Evolutionary conservation across 2,888 invertebrate genomes (phyloP), one percentile per base, ranked within the genome.

Genomic region (Coenonympha arcania): DNA sequence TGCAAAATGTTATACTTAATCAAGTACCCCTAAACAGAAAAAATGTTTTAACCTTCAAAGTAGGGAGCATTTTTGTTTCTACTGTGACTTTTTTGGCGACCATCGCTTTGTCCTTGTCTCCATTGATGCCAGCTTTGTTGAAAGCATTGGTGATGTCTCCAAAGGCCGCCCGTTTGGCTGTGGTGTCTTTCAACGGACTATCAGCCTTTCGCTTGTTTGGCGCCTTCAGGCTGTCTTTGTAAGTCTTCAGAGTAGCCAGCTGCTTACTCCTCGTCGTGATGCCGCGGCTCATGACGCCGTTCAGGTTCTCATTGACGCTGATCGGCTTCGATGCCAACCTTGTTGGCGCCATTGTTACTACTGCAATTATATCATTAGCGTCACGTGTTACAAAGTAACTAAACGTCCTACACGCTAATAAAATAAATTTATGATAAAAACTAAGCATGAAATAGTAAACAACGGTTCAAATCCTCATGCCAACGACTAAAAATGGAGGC

Each of bases 101-200:
- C 66, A 74, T 69, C 55, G 66, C 64, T 65, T 85, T 83, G 51
- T 80, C 76, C 52, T 82, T 79, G 42, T 82, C 80, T 51, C 76
- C 76, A 42, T 70, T 67, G 11, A 68, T 77, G 45, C 65, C 68
- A 36, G 82, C 71, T 61, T 87, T 87, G 63, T 83, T 79, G 60
- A 82, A 76, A 57, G 90, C 92, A 79, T 95, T 95, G 43, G 95
- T 94, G 59, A 95, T 90, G 74, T 96, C 95, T 54, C 93, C 94
- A 68, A 96, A 90, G 2, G 95, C 96, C 33, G 94, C 92, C 64
- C 96, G 87, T 74, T 95, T 95, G 4, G 90, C 89, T 43, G 88
- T 89, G 60, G 89, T 90, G 69, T 92, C 91, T 76, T 93, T 94
- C 36, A 90, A 68, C 3, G 94, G 94, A 49, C 94, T 94, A 57